These are phyloP conservation scores for Falco berigora DNA, from an alignment of 2,797 vertebrate genomes.

Conservation along the genomic window DNA sequence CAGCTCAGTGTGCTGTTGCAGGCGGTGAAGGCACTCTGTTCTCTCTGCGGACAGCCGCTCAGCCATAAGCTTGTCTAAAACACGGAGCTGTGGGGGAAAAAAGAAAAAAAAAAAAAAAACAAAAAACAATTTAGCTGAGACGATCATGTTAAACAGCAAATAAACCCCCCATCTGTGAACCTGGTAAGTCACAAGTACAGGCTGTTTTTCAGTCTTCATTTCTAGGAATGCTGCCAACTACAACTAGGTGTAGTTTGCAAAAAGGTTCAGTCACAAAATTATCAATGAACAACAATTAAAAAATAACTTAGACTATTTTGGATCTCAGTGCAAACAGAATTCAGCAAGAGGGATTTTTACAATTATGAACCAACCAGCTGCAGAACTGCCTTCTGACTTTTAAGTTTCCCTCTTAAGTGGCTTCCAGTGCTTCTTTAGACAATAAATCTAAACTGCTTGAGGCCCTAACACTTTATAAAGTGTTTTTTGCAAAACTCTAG, in stretches of 20 bases:
- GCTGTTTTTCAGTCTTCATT: background rate
- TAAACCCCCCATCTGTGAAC: background rate
- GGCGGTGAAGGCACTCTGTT: constrained; percentile 84
- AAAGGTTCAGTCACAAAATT: background rate
- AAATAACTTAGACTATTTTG: background rate
- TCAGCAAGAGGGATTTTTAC: background rate
- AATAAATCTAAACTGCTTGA: too few species aligned
- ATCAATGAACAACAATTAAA: background rate
- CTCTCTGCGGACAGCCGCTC: constrained; percentile 90
- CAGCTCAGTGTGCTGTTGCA: constrained; percentile 79
- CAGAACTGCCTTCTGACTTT: background rate
- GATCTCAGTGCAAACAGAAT: background rate
- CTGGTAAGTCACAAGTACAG: background rate
- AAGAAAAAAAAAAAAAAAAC: too few species aligned
- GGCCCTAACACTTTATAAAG: background rate
- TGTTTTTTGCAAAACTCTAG: background rate
- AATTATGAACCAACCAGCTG: background rate
- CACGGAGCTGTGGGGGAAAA: constrained; percentile 75
- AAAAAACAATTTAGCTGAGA: background rate
- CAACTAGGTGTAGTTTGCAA: background rate
- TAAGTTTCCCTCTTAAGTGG: background rate
- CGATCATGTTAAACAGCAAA: background rate
- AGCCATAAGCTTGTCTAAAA: constrained; percentile 88
- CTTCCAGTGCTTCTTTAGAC: too few species aligned
- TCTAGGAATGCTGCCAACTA: background rate